Percentiles rank a stretch among this genome's conserved stretches.
Evolutionary conservation across 2,113 vertebrate genomes (phyloP).

Genomic region (Romanogobio albipinnatus): DNA sequence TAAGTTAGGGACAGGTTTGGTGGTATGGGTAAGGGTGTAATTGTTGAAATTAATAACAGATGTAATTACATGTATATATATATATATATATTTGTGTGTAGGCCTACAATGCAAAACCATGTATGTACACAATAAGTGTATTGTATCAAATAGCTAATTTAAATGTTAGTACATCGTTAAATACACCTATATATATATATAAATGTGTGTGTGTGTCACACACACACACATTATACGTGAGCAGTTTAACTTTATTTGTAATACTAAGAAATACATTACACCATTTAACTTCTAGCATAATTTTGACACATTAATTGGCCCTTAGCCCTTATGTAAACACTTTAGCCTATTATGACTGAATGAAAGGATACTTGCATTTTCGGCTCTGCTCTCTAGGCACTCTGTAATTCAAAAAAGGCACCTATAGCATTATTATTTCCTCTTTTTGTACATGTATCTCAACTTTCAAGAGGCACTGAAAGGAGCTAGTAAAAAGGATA

Average conservation of each 20-base stretch:
- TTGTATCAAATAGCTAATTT: too few relatives aligned
- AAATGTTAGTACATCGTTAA: too few relatives aligned
- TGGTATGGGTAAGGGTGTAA: too few relatives aligned
- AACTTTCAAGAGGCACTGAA: constrained; percentile 81
- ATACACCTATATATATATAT: too few relatives aligned
- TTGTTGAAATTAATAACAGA: too few relatives aligned
- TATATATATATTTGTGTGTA: too few relatives aligned
- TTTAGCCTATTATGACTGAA: constrained; percentile 82
- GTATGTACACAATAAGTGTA: too few relatives aligned
- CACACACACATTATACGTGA: too few relatives aligned
- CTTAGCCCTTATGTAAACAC: constrained; percentile 90
- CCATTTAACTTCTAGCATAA: constrained; percentile 87
- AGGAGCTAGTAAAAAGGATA: constrained; percentile 72
- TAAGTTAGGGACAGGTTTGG: too few relatives aligned
- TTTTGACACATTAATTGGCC: constrained; percentile 85
- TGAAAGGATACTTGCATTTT: constrained; percentile 85
- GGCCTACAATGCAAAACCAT: too few relatives aligned
- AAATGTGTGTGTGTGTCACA: not conserved
- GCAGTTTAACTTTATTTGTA: constrained; percentile 70
- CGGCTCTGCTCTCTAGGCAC: constrained; percentile 84
- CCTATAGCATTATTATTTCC: constrained; percentile 78
- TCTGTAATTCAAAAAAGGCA: constrained; percentile 86
- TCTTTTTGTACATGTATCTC: constrained; percentile 80
- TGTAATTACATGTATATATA: too few relatives aligned
- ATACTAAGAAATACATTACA: constrained; percentile 87